phyloP scores from a whole-genome alignment of 2,888 invertebrate genomes.

The Conomelus anceps region DNA sequence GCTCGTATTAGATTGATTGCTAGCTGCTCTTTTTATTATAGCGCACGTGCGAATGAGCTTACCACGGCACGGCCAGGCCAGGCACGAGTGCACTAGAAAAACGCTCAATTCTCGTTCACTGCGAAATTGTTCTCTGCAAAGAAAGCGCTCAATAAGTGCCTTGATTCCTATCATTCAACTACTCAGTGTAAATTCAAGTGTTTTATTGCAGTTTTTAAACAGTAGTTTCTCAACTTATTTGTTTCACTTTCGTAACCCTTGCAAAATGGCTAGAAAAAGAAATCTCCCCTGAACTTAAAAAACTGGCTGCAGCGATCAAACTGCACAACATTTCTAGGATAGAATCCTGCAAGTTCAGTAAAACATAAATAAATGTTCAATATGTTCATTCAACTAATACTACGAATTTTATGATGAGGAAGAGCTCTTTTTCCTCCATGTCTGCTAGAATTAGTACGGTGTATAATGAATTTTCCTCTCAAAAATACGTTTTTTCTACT shows the following conservation, averaged over 20 bases:
- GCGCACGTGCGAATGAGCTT: not conserved
- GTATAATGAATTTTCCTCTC: too few species aligned
- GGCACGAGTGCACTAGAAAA: not conserved
- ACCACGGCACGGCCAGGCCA: not conserved
- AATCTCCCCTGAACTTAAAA: too few species aligned
- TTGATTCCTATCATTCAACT: not conserved
- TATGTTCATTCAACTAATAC: too few species aligned
- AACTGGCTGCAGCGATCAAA: too few species aligned
- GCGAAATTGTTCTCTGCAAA: not conserved
- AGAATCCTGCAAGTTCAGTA: too few species aligned
- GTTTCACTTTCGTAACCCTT: not conserved
- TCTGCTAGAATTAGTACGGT: too few species aligned
- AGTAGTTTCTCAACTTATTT: not conserved
- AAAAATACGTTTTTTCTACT: too few species aligned
- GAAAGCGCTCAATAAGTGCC: not conserved
- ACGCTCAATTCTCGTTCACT: not conserved
- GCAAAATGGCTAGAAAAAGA: too few species aligned
- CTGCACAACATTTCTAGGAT: too few species aligned
- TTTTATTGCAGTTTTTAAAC: not conserved
- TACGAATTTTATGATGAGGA: too few species aligned
- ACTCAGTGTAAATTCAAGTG: not conserved
- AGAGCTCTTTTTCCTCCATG: too few species aligned
- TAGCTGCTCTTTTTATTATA: not conserved
- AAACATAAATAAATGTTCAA: too few species aligned
- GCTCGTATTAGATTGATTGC: not conserved